phyloP scores from a whole-genome alignment of 2,888 invertebrate species.

The Amiota communis region DNA sequence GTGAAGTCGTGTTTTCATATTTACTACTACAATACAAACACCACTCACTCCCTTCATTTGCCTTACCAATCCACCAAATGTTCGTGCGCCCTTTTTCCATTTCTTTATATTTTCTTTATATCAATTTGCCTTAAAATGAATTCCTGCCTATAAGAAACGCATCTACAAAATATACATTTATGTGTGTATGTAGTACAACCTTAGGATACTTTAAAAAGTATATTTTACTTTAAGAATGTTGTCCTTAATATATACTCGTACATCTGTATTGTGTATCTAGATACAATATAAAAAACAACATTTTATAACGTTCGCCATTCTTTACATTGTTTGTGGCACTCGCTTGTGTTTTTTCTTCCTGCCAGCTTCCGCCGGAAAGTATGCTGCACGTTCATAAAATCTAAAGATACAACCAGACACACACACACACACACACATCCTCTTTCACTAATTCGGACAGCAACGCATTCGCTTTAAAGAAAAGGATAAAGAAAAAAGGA shows the following conservation, averaged over 20 bases:
- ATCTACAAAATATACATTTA: no score
- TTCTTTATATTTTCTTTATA: not conserved
- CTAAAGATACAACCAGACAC: slow-evolving; percentile 5
- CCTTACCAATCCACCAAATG: no score
- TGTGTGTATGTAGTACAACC: no score
- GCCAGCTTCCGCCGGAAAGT: slow-evolving; percentile 19
- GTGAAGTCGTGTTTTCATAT: slow-evolving; percentile 12
- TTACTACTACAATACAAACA: not conserved
- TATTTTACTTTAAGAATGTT: no score
- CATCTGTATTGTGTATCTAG: no score
- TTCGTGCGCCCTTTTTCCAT: not conserved
- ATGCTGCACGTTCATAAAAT: slow-evolving; percentile 17
- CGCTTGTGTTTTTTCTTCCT: slow-evolving; percentile 17
- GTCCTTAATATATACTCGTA: no score
- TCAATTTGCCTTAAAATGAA: not conserved
- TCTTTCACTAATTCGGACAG: not conserved
- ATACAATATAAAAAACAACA: slow-evolving; percentile 20
- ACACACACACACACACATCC: no score
- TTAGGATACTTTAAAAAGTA: no score
- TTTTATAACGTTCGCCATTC: slow-evolving; percentile 26
- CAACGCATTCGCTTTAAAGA: slow-evolving; percentile 8
- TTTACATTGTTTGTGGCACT: slow-evolving; percentile 29
- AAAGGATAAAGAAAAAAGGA: slow-evolving; percentile 2
- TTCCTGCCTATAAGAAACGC: no score
- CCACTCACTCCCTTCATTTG: no score